Conservation (phyloP, 2,113 vertebrate species). For the Papio anubis region DNA sequence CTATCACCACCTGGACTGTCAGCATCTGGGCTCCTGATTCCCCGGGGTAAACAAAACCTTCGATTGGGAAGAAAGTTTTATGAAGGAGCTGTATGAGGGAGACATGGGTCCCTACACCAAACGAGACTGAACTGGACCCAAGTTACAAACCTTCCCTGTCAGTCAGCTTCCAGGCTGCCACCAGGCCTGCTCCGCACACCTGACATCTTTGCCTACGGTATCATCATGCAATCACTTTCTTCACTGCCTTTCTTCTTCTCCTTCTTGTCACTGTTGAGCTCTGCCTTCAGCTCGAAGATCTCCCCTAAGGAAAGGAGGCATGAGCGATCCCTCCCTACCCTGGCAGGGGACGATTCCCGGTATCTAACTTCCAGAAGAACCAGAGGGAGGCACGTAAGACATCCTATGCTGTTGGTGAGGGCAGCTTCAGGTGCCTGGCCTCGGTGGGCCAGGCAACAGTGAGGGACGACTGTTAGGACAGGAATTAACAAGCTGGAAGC, state of each 20-base stretch:
- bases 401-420: neutral
- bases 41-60: neutral
- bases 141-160: neutral
- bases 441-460: neutral
- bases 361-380: neutral
- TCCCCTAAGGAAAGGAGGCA: constrained; percentile 87
- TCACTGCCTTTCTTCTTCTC: constrained; percentile 99
- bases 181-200: constrained; percentile 82
- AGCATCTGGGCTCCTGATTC: neutral
- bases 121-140: neutral
- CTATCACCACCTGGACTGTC: neutral
- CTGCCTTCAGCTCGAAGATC: constrained; percentile 98
- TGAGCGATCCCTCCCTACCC: neutral
- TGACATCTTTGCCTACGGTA: constrained; percentile 98
- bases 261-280: constrained; percentile 99
- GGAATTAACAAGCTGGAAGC: neutral
- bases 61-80: neutral
- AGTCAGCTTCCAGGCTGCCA: neutral
- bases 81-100: neutral
- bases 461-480: neutral
- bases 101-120: neutral
- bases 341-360: neutral
- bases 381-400: neutral
- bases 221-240: constrained; percentile 99
- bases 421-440: neutral